A percentile compares a stretch with the other conserved stretches of the same genome.
Conservation (phyloP, 2,797 vertebrate species). For the Pseudocheirus occidentalis region DNA sequence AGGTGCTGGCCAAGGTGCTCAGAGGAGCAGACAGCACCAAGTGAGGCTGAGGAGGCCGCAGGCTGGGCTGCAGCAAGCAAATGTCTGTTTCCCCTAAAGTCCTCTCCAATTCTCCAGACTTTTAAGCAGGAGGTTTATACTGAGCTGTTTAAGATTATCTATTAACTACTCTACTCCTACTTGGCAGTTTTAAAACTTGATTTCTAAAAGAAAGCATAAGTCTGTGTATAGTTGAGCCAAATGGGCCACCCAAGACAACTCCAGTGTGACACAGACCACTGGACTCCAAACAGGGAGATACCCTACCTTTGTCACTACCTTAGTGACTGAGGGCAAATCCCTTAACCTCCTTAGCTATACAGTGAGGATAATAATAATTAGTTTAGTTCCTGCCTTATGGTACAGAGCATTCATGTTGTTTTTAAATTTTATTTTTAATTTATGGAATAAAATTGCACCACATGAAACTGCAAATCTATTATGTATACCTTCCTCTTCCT, state of each 20-base stretch:
- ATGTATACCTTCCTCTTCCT: neutral
- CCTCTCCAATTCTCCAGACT: neutral
- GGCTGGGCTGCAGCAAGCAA: neutral
- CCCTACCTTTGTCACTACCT: neutral
- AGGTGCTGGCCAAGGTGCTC: neutral
- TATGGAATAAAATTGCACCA: neutral
- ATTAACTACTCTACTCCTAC: neutral
- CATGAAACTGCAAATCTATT: neutral
- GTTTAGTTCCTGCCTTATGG: neutral
- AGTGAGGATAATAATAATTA: neutral
- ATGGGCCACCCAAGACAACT: slow-evolving; percentile 12
- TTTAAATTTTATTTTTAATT: neutral
- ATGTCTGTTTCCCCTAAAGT: neutral
- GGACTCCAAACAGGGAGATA: neutral
- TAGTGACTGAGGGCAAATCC: neutral
- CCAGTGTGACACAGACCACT: neutral
- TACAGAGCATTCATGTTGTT: neutral
- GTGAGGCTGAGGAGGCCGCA: neutral
- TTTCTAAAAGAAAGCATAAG: neutral
- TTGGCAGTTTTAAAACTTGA: neutral
- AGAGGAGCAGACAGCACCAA: neutral
- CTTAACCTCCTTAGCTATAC: neutral
- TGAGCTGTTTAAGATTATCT: neutral
- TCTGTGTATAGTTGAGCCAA: slow-evolving; percentile 9
- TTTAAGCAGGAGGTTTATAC: neutral